Evolutionary conservation across 2,113 vertebrate species (phyloP).

Genomic region (Neomonachus schauinslandi): DNA sequence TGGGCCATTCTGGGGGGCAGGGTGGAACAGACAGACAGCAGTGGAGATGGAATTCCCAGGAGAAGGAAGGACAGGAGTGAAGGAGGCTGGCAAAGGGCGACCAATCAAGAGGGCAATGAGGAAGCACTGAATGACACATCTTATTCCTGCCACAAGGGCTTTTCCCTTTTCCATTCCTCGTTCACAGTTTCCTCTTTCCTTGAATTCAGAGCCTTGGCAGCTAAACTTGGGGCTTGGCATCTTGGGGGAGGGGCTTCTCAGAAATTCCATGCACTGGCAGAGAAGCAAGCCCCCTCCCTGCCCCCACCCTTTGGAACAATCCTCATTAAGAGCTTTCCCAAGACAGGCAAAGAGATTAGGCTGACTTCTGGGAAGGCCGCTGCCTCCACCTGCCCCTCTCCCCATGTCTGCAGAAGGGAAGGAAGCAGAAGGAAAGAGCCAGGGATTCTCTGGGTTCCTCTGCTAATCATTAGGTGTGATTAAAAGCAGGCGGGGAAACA

Average conservation of each 20-base stretch:
- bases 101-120: not conserved
- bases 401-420: not conserved
- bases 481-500: conserved; percentile 76
- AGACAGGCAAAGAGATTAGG: conserved; percentile 76
- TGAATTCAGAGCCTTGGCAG: not conserved
- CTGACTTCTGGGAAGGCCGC: conserved; percentile 72
- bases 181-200: not conserved
- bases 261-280: not conserved
- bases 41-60: not conserved
- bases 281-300: not conserved
- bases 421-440: not conserved
- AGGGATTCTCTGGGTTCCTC: not conserved
- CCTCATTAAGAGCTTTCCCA: conserved; percentile 79
- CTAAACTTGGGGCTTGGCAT: not conserved
- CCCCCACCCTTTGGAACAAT: not conserved
- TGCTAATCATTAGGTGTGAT: conserved; percentile 69
- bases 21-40: not conserved
- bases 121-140: not conserved
- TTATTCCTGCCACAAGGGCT: not conserved
- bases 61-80: not conserved
- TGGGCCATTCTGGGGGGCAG: not conserved
- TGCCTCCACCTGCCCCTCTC: conserved; percentile 34
- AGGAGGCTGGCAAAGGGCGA: not conserved
- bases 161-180: not conserved
- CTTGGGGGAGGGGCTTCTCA: not conserved